Evolutionary conservation across 2,113 vertebrate species (phyloP).

Genomic region (Cynocephalus volans): DNA sequence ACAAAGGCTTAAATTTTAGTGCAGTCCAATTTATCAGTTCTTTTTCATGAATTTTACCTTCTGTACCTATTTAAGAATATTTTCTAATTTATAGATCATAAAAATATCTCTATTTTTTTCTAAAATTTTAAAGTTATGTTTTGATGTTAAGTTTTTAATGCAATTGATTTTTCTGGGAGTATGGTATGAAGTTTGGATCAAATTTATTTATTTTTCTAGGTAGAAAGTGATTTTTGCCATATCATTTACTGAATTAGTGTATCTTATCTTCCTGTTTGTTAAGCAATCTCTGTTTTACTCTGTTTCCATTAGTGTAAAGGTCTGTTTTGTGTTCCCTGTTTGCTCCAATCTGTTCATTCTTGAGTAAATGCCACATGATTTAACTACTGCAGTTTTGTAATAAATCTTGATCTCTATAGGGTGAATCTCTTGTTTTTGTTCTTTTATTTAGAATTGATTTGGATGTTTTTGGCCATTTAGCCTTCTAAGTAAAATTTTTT

Average conservation of each 20-base stretch:
- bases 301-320: background rate
- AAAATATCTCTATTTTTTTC: background rate
- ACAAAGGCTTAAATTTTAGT: background rate
- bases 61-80: background rate
- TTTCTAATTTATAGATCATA: background rate
- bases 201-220: background rate
- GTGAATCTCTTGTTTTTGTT: background rate
- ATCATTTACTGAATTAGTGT: background rate
- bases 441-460: background rate
- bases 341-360: background rate
- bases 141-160: background rate
- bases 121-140: background rate
- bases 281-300: background rate
- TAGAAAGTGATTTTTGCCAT: background rate
- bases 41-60: background rate
- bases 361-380: background rate
- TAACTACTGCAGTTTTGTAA: conserved; percentile 14
- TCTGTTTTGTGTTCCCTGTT: background rate
- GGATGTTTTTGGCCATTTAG: conserved; percentile 7
- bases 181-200: background rate
- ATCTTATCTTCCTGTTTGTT: background rate
- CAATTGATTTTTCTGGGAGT: background rate
- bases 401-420: background rate
- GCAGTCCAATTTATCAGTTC: background rate
- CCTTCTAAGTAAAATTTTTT: background rate